phyloP scores from a whole-genome alignment of 2,113 vertebrate species.

The Dromiciops gliroides region DNA sequence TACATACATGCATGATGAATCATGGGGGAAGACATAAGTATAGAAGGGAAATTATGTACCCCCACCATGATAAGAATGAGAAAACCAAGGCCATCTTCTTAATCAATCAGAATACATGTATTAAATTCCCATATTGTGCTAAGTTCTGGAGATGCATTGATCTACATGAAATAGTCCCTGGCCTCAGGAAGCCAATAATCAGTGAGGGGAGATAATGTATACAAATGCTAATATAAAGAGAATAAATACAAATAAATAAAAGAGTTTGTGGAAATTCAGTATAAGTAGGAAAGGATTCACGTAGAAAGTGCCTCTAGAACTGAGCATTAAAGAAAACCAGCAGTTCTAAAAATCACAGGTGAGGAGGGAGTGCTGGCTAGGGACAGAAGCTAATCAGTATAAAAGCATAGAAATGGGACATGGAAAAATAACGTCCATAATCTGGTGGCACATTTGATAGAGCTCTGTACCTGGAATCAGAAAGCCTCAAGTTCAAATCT shows the following conservation, averaged over 20 bases:
- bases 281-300: background rate
- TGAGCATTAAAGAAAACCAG: background rate
- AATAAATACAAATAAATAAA: background rate
- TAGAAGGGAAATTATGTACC: background rate
- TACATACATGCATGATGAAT: background rate
- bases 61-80: background rate
- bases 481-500: background rate
- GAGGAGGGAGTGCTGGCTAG: background rate
- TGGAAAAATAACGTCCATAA: background rate
- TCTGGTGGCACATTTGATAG: background rate
- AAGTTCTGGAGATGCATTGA: background rate
- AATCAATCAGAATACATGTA: background rate
- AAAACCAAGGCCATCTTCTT: background rate
- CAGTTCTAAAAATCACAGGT: background rate
- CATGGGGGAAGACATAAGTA: background rate
- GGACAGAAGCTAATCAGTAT: background rate
- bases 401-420: background rate
- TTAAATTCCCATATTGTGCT: background rate
- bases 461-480: background rate
- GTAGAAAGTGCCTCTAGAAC: background rate
- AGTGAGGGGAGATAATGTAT: background rate
- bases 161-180: background rate
- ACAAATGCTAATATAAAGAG: background rate
- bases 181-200: background rate
- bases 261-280: background rate